Base-by-base conservation (phyloP, 2,888 invertebrate genomes). In the Melangyna quadrimaculata region DNA sequence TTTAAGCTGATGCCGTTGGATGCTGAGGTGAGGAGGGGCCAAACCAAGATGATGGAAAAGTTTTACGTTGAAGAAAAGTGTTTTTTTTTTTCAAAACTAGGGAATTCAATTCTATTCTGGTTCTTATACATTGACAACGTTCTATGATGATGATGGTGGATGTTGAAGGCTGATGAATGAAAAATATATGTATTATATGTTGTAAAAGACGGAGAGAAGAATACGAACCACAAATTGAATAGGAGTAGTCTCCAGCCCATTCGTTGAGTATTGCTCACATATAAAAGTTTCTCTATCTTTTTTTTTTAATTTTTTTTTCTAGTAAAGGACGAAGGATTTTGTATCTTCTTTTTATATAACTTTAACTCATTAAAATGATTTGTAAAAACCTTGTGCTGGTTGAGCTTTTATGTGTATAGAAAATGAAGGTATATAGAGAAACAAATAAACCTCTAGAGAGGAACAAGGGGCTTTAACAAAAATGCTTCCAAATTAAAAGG, bases 331-430 rank as follows among this genome's bases (percentile, higher is more conserved):
- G 14, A 55, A 55, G 45, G 48, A 71, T 70, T 27, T 53, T 65
- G 29, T 67, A 43, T 71, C 70, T 71, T 37, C n/a, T 22, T 51
- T 48, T 45, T 59, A 12, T 59, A 14, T 57, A 81, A 86, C 77
- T 73, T 81, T 19, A 86, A 81, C 86, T 81, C 86, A 86, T 86
- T 86, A 86, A 81, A 86, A 86, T 86, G 81, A 86, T 81, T 86
- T 86, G 81, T 59, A 57, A 51, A 43, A 37, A 55, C 40, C 45
- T 75, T 73, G 51, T 67, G 53, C 63, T 51, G 63, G 63, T 48
- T 48, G 45, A 12, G 43, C 37, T 40, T 37, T 40, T 40, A 27
- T 27, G 2, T 27, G 2, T 14, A 32, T 7, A 19, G 17, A 57
- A 12, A 32, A 32, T 10, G n/a, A 53, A 35, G 5, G 6, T 19